Conservation (phyloP, 1,140 invertebrate species). For the Lepidostoma basale region DNA sequence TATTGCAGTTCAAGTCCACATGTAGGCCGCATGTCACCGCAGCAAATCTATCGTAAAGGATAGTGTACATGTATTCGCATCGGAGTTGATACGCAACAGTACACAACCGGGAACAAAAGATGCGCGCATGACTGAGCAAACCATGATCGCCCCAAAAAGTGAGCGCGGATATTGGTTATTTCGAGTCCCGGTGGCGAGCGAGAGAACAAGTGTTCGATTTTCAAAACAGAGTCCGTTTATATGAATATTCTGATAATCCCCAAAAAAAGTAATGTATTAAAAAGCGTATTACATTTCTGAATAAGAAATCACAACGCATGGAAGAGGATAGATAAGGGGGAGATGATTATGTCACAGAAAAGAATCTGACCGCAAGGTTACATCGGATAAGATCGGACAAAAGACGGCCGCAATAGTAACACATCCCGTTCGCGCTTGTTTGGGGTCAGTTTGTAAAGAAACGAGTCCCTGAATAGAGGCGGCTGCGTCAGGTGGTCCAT, state of each 20-base stretch:
- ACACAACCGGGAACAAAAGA: constrained; percentile 5
- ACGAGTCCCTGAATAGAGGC: constrained; percentile 20
- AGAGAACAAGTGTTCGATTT: too few species aligned
- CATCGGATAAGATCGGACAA: neutral
- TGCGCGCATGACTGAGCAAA: neutral
- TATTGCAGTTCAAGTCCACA: neutral
- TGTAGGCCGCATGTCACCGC: constrained; percentile 7
- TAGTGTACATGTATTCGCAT: too few species aligned
- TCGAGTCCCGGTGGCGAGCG: too few species aligned
- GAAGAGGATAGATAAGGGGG: too few species aligned
- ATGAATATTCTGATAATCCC: too few species aligned
- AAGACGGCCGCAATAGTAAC: neutral
- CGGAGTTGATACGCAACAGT: constrained; percentile 7
- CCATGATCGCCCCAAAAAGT: neutral
- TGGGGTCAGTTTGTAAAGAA: constrained; percentile 7
- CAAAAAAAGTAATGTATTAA: too few species aligned
- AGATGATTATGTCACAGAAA: too few species aligned
- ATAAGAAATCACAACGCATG: too few species aligned
- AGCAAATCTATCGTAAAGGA: neutral
- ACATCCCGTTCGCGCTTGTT: neutral
- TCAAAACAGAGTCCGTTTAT: too few species aligned
- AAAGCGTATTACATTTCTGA: too few species aligned
- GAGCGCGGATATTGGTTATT: neutral
- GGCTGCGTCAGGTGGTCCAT: constrained; percentile 28
- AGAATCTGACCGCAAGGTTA: neutral